Evolutionary conservation across 1,140 invertebrate genomes (phyloP).

Genomic region (Cotesia glomerata): DNA sequence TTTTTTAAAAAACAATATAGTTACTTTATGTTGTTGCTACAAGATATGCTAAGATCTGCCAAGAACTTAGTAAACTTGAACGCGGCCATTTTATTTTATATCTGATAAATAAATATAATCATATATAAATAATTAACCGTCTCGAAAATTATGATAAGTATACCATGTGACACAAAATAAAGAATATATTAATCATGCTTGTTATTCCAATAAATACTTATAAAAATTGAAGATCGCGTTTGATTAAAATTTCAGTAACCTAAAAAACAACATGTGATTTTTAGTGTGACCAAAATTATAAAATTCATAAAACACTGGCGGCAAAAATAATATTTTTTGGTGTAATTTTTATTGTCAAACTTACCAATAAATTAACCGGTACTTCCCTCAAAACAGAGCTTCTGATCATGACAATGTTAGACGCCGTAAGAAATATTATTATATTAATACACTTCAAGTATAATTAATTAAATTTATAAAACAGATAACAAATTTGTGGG

Average conservation of each 20-base stretch:
- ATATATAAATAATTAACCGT: no score
- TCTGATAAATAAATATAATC: no score
- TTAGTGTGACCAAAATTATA: background rate
- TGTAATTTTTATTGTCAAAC: constrained; percentile 31
- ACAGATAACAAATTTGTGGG: constrained; percentile 36
- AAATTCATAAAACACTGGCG: constrained; percentile 11
- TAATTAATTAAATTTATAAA: background rate
- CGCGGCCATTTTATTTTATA: no score
- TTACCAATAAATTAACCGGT: constrained; percentile 31
- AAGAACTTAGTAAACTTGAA: no score
- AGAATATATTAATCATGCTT: no score
- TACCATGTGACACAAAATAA: no score
- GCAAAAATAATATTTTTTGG: constrained; percentile 1
- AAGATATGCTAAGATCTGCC: no score
- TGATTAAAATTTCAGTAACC: background rate
- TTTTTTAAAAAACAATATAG: no score
- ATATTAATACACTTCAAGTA: background rate
- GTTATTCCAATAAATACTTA: no score
- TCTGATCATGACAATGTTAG: constrained; percentile 43
- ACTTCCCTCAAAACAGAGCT: constrained; percentile 42
- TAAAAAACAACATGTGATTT: background rate
- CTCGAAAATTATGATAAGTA: no score
- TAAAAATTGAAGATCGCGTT: no score
- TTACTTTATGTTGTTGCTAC: no score
- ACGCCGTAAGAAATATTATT: constrained; percentile 36